Evolutionary conservation across 2,113 vertebrate species (phyloP), one percentile per base, ranked within the genome.

Genomic region (Emberiza fucata): DNA sequence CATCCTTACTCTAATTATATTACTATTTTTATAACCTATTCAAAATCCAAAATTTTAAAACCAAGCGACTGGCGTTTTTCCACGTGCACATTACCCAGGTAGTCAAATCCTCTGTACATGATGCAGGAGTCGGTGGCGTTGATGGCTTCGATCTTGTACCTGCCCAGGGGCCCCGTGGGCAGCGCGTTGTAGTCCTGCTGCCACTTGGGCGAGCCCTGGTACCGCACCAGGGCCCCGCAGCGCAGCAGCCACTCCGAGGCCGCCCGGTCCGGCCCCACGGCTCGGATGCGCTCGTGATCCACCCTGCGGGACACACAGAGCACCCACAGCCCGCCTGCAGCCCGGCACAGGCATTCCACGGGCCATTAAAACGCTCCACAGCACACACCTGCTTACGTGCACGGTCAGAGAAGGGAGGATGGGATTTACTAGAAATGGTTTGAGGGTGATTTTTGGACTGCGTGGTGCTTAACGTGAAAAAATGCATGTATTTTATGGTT

Each of bases 191-290:
- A 99, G 97, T 99, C 99, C 11, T 98, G 97, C 61, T 99, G 99
- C 98, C 98, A 99, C 48, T 95, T 98, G 12, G 99, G 98, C 20
- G 98, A 98, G 95, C 99, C 99, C 12, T 97, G 97, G 61, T 98
- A 99, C 23, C 98, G 96, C 25, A 99, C 99, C 83, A 97, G 95
- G 22, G 99, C 99, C 0, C 99, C 99, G 13, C 99, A 99, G 21
- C 99, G 98, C 91, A 99, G 96, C 65, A 99, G 98, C 99, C 99
- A 99, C 94, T 99, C 99, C 0, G 99, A 98, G 1, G 99, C 99
- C 0, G 99, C 99, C 54, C 99, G 97, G 86, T 99, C 99, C 0
- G 99, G 99, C 4, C 99, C 99, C 1, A 98, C 98, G 0, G 98
- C 98, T 57, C 95, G 97, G 84, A 99, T 99, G 12, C 99, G 98